These are phyloP conservation scores for Oncorhynchus keta DNA, from an alignment of 2,113 vertebrate species.

Conservation along the genomic window DNA sequence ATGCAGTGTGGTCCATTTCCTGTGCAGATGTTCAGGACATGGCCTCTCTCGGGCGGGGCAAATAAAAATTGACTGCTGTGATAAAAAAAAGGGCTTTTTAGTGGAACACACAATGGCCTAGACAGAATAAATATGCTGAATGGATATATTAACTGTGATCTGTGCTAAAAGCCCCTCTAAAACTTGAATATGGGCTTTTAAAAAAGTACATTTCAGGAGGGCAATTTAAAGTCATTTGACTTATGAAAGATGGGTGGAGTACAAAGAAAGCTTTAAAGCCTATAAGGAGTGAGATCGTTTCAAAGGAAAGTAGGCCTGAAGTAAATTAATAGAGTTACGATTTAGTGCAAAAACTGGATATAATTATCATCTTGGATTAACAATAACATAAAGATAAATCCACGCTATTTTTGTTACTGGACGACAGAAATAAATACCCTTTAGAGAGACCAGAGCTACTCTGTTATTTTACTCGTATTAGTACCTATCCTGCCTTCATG, in stretches of 20 bases:
- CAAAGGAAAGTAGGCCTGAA: neutral
- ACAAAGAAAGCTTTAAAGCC: no score
- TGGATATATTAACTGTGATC: neutral
- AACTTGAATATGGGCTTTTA: neutral
- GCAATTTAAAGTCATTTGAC: no score
- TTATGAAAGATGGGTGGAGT: no score
- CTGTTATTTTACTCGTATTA: no score
- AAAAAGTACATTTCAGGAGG: slow-evolving; percentile 31
- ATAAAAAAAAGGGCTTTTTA: slow-evolving; percentile 49
- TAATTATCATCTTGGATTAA: neutral
- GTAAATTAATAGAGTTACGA: neutral
- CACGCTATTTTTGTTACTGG: neutral
- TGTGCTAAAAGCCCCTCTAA: no score
- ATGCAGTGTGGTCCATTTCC: slow-evolving; percentile 50
- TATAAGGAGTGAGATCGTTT: no score
- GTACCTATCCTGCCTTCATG: no score
- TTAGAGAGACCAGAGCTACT: neutral
- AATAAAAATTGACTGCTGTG: slow-evolving; percentile 38
- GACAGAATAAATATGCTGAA: neutral
- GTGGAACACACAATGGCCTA: slow-evolving; percentile 14
- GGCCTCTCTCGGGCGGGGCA: slow-evolving; percentile 8
- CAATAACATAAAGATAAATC: neutral
- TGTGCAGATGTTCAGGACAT: slow-evolving; percentile 46
- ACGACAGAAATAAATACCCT: neutral
- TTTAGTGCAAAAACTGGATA: neutral